phyloP scores from a whole-genome alignment of 2,797 vertebrate genomes.

The Hybognathus amarus region DNA sequence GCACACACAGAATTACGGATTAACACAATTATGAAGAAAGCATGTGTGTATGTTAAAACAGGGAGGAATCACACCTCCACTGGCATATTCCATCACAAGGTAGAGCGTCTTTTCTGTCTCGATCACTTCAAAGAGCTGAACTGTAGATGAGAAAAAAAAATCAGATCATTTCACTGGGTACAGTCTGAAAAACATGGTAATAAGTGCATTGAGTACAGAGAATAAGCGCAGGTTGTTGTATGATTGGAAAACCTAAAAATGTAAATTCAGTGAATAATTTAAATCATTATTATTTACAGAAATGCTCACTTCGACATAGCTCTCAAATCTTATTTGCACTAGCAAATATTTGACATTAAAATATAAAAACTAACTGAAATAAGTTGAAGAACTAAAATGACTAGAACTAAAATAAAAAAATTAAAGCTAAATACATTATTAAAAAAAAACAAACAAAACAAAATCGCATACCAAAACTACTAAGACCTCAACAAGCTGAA shows the following conservation, averaged over 20 bases:
- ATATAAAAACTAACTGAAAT: background rate
- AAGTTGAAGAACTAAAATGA: background rate
- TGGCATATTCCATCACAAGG: constrained; percentile 94
- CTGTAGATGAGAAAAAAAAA: constrained; percentile 68
- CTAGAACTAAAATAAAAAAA: background rate
- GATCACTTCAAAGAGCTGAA: constrained; percentile 94
- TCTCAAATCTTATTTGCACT: background rate
- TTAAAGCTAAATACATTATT: background rate
- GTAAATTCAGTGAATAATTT: background rate
- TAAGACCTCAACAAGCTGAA: too few relatives aligned
- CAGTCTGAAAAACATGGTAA: background rate
- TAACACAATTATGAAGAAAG: too few relatives aligned
- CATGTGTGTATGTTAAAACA: background rate
- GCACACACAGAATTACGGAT: background rate
- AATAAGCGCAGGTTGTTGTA: background rate
- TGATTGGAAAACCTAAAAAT: background rate
- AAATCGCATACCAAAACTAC: background rate
- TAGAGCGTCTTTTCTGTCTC: constrained; percentile 95
- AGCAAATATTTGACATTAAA: background rate
- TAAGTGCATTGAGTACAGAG: background rate
- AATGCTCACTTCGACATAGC: too few relatives aligned
- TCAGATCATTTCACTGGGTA: background rate
- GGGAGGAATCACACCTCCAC: constrained; percentile 81
- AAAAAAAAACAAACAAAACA: too few relatives aligned
- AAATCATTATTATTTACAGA: background rate